A percentile compares a stretch with the other conserved stretches of the same genome.
Evolutionary conservation across 2,888 invertebrate genomes (phyloP).

Genomic region (Xiphydria camelus): DNA sequence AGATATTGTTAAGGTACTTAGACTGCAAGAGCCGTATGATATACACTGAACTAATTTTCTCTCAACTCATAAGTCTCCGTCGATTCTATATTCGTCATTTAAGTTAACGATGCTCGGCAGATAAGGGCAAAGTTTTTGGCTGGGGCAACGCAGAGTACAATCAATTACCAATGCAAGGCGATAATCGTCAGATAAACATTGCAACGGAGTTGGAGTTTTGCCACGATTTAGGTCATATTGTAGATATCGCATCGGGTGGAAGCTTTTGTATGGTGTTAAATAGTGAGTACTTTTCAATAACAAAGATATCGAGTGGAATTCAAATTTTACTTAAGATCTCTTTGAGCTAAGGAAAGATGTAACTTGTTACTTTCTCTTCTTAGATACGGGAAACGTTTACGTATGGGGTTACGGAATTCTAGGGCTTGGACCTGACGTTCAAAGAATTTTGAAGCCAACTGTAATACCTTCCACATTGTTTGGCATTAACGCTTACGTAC

Average conservation of each 20-base stretch:
- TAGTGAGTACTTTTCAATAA: too few relatives aligned
- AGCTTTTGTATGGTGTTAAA: constrained; percentile 84
- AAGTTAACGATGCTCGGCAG: constrained; percentile 56
- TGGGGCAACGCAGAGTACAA: constrained; percentile 97
- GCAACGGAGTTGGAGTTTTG: constrained; percentile 70
- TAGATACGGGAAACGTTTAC: constrained; percentile 82
- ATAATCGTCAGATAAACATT: constrained; percentile 72
- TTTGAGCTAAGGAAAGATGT: too few relatives aligned
- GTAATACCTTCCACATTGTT: constrained; percentile 80
- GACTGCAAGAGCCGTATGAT: too few relatives aligned
- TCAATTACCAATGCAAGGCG: constrained; percentile 68
- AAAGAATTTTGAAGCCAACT: constrained; percentile 68
- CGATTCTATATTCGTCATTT: constrained; percentile 8
- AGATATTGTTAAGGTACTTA: too few relatives aligned
- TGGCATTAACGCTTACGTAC: constrained; percentile 82
- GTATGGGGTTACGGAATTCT: constrained; percentile 94
- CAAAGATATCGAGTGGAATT: too few relatives aligned
- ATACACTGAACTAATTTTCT: too few relatives aligned
- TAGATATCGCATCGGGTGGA: constrained; percentile 82
- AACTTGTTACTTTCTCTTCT: too few relatives aligned
- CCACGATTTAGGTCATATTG: constrained; percentile 72
- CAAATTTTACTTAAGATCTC: too few relatives aligned
- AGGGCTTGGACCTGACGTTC: constrained; percentile 83
- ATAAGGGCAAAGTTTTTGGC: constrained; percentile 89
- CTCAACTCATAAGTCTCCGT: too few relatives aligned